Evolutionary conservation across 2,797 vertebrate species (phyloP).

Genomic region (Ispidina picta): DNA sequence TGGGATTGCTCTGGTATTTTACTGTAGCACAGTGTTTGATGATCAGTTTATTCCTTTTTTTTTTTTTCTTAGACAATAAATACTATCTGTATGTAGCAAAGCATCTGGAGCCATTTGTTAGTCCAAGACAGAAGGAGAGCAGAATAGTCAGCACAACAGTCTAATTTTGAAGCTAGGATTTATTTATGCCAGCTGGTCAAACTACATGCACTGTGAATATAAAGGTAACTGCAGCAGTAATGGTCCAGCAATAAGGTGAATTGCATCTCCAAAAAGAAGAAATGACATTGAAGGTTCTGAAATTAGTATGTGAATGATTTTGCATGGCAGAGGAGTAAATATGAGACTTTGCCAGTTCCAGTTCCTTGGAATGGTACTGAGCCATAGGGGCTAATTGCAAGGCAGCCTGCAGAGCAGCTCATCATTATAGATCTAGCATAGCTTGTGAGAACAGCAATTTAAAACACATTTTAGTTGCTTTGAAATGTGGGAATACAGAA

Average conservation of each 20-base stretch:
- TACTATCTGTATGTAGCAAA: background rate
- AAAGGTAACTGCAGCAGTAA: background rate
- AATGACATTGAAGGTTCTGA: background rate
- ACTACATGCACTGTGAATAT: background rate
- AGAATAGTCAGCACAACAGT: background rate
- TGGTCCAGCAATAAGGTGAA: background rate
- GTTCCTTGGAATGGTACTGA: background rate
- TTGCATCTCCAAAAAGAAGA: background rate
- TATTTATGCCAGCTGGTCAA: background rate
- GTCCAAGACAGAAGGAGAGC: background rate
- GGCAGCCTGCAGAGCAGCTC: background rate
- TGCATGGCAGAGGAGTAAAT: background rate
- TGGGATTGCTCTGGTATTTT: background rate
- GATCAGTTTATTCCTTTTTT: background rate
- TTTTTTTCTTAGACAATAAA: background rate
- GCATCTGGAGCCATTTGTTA: conserved; percentile 40
- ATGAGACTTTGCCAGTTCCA: background rate
- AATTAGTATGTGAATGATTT: accelerated
- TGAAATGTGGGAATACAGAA: background rate
- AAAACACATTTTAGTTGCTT: background rate
- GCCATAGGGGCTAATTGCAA: background rate
- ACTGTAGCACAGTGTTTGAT: background rate
- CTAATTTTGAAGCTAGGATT: background rate
- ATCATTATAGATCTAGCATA: background rate
- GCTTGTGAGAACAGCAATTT: background rate